Evolutionary conservation across 2,888 invertebrate species (phyloP).

Genomic region (Leptopilina myrica): DNA sequence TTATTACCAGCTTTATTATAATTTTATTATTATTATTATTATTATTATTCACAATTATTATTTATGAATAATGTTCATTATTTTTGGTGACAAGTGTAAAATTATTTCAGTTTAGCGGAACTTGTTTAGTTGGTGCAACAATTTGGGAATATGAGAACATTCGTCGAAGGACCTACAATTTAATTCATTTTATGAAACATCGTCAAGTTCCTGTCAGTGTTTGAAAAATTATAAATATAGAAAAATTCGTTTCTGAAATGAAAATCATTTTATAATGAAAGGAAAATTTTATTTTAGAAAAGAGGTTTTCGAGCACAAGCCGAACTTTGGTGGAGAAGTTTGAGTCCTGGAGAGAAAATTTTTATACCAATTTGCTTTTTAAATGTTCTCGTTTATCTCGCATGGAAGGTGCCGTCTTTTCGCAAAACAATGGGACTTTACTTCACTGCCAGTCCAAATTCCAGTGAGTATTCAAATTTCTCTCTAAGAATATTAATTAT

Average conservation of each 20-base stretch:
- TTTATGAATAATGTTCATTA: too few species aligned
- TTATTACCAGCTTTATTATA: background rate
- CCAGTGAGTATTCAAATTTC: constrained; percentile 79
- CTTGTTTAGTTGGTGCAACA: constrained; percentile 85
- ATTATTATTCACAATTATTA: too few species aligned
- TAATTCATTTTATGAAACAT: constrained; percentile 59
- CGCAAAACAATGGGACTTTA: constrained; percentile 88
- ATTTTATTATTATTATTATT: background rate
- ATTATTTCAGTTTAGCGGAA: constrained; percentile 81
- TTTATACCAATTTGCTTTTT: constrained; percentile 88
- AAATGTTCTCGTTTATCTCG: constrained; percentile 87
- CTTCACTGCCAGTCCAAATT: constrained; percentile 90
- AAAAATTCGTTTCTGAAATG: constrained; percentile 43
- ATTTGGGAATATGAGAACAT: constrained; percentile 93
- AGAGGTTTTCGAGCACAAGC: constrained; percentile 69
- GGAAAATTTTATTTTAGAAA: constrained; percentile 56
- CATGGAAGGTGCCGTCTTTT: constrained; percentile 87
- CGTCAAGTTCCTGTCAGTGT: constrained; percentile 59
- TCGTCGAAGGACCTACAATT: constrained; percentile 66
- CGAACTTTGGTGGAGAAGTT: constrained; percentile 84
- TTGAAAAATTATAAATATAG: background rate
- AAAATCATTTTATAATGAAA: background rate
- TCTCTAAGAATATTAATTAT: too few species aligned
- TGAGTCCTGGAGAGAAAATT: constrained; percentile 86
- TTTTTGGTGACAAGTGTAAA: too few species aligned